Evolutionary conservation across 2,797 vertebrate genomes (phyloP).

Genomic region (Labroides dimidiatus): DNA sequence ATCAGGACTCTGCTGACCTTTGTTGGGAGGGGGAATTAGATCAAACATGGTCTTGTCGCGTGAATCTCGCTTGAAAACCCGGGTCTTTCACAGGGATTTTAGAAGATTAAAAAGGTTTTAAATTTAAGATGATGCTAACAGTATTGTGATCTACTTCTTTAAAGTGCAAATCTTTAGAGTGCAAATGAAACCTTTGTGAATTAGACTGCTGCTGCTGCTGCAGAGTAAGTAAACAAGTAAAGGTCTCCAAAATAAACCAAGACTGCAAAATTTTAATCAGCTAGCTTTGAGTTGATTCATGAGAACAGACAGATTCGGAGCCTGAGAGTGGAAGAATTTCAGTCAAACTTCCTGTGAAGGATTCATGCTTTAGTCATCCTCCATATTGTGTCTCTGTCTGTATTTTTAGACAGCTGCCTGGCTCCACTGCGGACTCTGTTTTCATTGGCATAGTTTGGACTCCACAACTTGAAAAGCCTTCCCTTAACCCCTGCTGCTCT

Average conservation of each 20-base stretch:
- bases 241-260: not conserved
- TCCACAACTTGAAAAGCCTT: conserved; percentile 80
- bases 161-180: too few relatives aligned
- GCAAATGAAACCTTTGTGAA: not conserved
- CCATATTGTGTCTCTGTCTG: conserved; percentile 79
- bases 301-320: conserved; percentile 4
- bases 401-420: conserved; percentile 82
- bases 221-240: not conserved
- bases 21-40: too few relatives aligned
- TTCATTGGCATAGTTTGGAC: conserved; percentile 82
- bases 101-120: too few relatives aligned
- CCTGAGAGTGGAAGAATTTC: conserved; percentile 33
- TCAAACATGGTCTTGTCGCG: too few relatives aligned
- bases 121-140: too few relatives aligned
- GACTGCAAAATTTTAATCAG: conserved; percentile 12
- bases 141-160: too few relatives aligned
- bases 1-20: too few relatives aligned
- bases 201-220: not conserved
- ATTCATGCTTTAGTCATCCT: conserved; percentile 68
- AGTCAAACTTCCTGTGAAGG: conserved; percentile 59
- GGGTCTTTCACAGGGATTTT: too few relatives aligned
- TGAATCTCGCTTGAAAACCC: too few relatives aligned
- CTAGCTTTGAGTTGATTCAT: conserved; percentile 25
- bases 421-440: conserved; percentile 77
- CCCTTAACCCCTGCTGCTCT: conserved; percentile 64